Conservation (phyloP, 2,797 vertebrate genomes). For the Xenops minutus region DNA sequence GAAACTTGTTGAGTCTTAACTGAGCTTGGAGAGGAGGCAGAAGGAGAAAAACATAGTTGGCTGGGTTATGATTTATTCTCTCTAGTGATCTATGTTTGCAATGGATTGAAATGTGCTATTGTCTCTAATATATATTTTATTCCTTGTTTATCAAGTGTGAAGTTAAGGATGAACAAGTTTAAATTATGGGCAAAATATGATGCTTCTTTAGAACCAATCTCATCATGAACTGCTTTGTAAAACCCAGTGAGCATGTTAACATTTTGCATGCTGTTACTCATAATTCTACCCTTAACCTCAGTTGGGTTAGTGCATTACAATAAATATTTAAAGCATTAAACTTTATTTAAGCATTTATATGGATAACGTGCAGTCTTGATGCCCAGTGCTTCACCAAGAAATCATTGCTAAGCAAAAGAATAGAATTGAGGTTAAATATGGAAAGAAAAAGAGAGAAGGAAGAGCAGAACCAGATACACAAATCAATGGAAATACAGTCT, state of each 20-base stretch:
- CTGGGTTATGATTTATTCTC: conserved; percentile 40
- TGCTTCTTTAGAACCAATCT: neutral
- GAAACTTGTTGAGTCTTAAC: conserved; percentile 31
- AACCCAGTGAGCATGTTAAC: neutral
- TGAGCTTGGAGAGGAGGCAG: conserved; percentile 41
- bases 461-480: neutral
- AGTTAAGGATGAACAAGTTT: conserved; percentile 3
- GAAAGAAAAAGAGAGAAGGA: neutral
- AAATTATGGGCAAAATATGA: neutral
- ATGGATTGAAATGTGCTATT: neutral
- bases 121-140: conserved; percentile 15
- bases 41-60: neutral
- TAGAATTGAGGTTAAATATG: neutral
- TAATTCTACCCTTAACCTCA: neutral
- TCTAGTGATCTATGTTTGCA: neutral
- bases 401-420: neutral
- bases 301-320: neutral
- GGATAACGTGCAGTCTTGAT: neutral
- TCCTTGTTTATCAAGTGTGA: neutral
- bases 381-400: neutral
- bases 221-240: neutral
- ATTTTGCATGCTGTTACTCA: neutral
- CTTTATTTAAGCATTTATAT: neutral
- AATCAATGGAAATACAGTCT: neutral
- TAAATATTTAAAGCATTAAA: neutral